These are phyloP conservation scores for Cetoscarus ocellatus DNA, from an alignment of 2,797 vertebrate species.

Conservation along the genomic window DNA sequence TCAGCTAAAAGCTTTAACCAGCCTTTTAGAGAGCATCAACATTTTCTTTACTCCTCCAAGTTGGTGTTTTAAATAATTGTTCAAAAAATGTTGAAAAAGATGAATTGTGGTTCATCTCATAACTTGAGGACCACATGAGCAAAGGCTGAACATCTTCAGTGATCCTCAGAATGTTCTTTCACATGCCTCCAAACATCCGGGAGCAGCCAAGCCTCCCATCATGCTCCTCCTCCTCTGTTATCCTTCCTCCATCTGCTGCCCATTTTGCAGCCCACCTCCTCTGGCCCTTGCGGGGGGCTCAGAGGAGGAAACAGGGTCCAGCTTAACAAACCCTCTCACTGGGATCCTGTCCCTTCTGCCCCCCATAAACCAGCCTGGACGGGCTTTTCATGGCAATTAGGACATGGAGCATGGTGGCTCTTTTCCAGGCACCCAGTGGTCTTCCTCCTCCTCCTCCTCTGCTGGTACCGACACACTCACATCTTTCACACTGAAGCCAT, in stretches of 20 bases:
- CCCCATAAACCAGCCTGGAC: slow-evolving; percentile 71
- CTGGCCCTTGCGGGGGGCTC: slow-evolving; percentile 55
- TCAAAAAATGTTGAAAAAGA: no score
- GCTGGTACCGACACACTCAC: slow-evolving; percentile 48
- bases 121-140: no score
- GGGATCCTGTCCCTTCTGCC: slow-evolving; percentile 64
- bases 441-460: slow-evolving; percentile 59
- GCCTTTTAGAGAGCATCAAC: no score
- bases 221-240: slow-evolving; percentile 28
- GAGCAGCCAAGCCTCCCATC: slow-evolving; percentile 28
- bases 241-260: slow-evolving; percentile 73
- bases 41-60: no score
- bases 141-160: background rate
- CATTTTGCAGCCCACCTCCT: slow-evolving; percentile 71
- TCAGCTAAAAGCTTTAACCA: no score
- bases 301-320: slow-evolving; percentile 36
- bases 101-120: no score
- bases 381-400: slow-evolving; percentile 81
- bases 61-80: no score
- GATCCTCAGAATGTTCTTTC: slow-evolving; percentile 8
- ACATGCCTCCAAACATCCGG: slow-evolving; percentile 11
- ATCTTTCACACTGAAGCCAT: slow-evolving; percentile 76
- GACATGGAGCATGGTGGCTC: slow-evolving; percentile 64
- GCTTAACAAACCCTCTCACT: slow-evolving; percentile 75
- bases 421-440: slow-evolving; percentile 77